Evolutionary conservation across 2,797 vertebrate species (phyloP).

Genomic region (Oreortyx pictus): DNA sequence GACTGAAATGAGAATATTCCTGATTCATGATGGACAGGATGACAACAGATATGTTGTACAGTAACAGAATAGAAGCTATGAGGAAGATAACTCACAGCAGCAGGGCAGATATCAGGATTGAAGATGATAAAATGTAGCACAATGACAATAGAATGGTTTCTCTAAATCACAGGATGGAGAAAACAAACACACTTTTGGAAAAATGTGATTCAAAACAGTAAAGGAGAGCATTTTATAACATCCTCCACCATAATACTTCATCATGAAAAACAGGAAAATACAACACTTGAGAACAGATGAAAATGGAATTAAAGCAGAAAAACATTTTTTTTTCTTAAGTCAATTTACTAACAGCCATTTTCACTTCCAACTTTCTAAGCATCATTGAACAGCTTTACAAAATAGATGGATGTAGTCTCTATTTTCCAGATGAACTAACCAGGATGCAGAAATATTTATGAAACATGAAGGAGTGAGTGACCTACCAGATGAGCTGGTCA

Average conservation of each 20-base stretch:
- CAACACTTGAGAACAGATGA: not conserved
- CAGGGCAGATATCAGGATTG: not conserved
- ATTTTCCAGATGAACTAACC: not conserved
- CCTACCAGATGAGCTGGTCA: not conserved
- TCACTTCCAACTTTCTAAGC: not conserved
- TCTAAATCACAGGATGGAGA: not conserved
- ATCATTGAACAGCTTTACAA: not conserved
- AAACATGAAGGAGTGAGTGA: not conserved
- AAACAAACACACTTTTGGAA: not conserved
- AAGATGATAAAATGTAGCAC: not conserved
- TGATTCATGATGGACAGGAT: not conserved
- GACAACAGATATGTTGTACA: not conserved
- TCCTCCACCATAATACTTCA: not conserved
- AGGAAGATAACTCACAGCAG: not conserved
- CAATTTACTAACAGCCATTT: not conserved
- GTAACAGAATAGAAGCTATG: not conserved
- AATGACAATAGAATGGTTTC: fast-evolving
- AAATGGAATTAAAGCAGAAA: not conserved
- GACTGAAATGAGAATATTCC: not conserved
- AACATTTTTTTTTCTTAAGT: not conserved
- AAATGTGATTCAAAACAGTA: not conserved
- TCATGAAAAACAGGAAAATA: not conserved
- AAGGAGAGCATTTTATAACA: not conserved
- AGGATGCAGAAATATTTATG: not conserved
- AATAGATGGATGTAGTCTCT: not conserved